phyloP scores from a whole-genome alignment of 2,113 vertebrate species.

The Equus przewalskii region DNA sequence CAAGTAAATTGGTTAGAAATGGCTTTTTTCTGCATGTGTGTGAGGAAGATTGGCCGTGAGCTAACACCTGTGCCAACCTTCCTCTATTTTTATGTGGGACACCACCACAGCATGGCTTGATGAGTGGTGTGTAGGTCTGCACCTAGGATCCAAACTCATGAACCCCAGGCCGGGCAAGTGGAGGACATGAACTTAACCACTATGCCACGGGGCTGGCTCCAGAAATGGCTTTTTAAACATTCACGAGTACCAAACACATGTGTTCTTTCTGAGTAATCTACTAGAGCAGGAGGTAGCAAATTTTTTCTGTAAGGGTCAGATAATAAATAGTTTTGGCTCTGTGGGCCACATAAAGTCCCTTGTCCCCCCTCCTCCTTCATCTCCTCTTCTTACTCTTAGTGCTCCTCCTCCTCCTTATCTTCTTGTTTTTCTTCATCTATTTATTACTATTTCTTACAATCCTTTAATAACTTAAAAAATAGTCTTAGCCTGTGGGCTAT shows the following conservation, averaged over 20 bases:
- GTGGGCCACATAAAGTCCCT: not conserved
- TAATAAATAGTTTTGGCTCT: not conserved
- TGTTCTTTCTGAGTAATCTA: not conserved
- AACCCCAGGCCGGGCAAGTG: too few relatives aligned
- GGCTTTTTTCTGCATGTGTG: not conserved
- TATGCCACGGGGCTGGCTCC: too few relatives aligned
- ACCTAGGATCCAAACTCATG: too few relatives aligned
- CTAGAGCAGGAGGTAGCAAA: not conserved
- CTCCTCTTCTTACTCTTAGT: too few relatives aligned
- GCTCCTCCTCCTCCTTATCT: not conserved
- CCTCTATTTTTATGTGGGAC: too few relatives aligned
- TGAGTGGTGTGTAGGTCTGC: too few relatives aligned
- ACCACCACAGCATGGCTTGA: too few relatives aligned
- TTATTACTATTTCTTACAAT: not conserved
- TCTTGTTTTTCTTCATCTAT: not conserved
- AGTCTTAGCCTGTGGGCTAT: not conserved
- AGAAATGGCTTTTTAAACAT: not conserved
- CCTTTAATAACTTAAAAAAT: not conserved
- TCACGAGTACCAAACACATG: not conserved
- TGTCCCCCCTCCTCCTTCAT: not conserved
- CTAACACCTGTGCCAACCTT: too few relatives aligned
- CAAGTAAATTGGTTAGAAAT: not conserved
- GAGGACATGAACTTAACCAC: too few relatives aligned
- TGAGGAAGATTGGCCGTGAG: too few relatives aligned
- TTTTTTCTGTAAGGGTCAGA: not conserved